Conservation (phyloP, 2,797 vertebrate genomes). For the Tragelaphus eurycerus region DNA sequence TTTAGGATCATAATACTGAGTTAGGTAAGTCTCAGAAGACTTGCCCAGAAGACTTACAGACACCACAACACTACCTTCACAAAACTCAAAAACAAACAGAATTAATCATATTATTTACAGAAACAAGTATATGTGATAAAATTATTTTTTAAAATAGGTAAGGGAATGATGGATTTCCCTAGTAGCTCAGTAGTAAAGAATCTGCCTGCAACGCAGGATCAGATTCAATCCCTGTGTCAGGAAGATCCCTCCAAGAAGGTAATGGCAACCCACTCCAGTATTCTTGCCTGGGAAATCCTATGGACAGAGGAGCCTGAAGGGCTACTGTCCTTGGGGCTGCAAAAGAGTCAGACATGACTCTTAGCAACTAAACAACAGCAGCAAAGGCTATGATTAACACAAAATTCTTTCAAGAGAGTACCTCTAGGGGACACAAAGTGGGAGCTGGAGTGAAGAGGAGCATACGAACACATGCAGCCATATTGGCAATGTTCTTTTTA, state of each 20-base stretch:
- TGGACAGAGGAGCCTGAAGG: not conserved
- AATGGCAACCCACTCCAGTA: not conserved
- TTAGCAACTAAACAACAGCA: not conserved
- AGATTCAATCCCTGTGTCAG: not conserved
- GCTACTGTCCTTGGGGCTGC: not conserved
- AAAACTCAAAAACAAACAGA: not conserved
- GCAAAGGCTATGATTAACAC: not conserved
- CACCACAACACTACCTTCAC: not conserved
- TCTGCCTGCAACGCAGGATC: not conserved
- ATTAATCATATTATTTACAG: not conserved
- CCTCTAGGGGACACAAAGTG: not conserved
- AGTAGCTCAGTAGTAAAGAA: not conserved
- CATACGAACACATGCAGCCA: not conserved
- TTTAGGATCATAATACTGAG: not conserved
- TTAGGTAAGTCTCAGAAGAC: not conserved
- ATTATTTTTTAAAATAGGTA: not conserved
- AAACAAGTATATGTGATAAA: not conserved
- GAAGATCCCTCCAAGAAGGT: not conserved
- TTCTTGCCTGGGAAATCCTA: not conserved
- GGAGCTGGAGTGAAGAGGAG: not conserved
- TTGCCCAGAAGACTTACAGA: not conserved
- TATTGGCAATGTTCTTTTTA: not conserved
- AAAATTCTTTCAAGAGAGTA: slow-evolving; percentile 15
- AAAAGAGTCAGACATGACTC: not conserved
- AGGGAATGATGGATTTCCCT: not conserved